These are phyloP conservation scores for Petromus typicus DNA, from an alignment of 2,113 vertebrate genomes.

Conservation along the genomic window DNA sequence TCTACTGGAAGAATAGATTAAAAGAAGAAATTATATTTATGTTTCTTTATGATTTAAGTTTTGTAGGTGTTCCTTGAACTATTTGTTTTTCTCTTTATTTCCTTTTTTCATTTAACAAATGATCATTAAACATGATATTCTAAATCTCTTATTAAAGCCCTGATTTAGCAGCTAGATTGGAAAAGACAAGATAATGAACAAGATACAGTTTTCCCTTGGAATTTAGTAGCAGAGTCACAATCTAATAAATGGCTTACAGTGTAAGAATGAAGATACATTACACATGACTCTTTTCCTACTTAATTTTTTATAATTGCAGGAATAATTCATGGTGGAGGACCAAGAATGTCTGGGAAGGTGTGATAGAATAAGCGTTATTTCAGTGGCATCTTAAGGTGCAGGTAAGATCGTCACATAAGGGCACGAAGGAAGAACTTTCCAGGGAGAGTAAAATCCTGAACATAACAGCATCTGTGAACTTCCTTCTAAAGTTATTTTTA, in stretches of 20 bases:
- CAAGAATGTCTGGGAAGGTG: background rate
- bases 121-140: background rate
- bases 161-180: background rate
- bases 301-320: background rate
- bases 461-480: background rate
- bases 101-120: background rate
- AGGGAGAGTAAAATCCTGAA: background rate
- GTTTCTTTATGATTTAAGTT: background rate
- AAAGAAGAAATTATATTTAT: background rate
- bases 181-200: background rate
- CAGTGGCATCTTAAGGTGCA: constrained; percentile 28
- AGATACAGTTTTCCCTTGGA: background rate
- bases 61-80: background rate
- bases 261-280: background rate
- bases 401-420: constrained; percentile 42
- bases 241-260: background rate
- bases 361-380: background rate
- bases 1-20: background rate
- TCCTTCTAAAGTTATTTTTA: constrained; percentile 47
- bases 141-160: background rate
- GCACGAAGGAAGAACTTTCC: constrained; percentile 5
- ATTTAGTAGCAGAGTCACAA: background rate
- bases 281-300: background rate
- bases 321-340: background rate
- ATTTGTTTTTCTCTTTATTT: background rate